Evolutionary conservation across 2,888 invertebrate genomes (phyloP).

Genomic region (Nomada fabriciana): DNA sequence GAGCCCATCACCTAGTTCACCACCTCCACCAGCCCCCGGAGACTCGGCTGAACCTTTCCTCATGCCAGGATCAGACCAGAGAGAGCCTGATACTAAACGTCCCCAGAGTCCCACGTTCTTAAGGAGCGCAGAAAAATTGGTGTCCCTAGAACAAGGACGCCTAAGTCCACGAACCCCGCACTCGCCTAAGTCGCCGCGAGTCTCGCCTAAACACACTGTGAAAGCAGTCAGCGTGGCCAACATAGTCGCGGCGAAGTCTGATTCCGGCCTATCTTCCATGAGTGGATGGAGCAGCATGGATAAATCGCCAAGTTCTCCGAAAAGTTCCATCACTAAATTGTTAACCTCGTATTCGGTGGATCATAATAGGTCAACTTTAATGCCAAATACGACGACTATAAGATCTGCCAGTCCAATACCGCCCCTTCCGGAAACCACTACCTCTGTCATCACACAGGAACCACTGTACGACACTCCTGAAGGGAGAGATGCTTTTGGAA

Average conservation of each 20-base stretch:
- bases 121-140: conserved; percentile 80
- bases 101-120: conserved; percentile 84
- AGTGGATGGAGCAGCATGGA: conserved; percentile 94
- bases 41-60: conserved; percentile 86
- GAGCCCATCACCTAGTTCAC: conserved; percentile 88
- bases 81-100: conserved; percentile 74
- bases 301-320: conserved; percentile 93
- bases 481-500: conserved; percentile 78
- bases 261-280: conserved; percentile 94
- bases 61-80: conserved; percentile 79
- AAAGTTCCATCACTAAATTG: conserved; percentile 85
- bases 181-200: conserved; percentile 90
- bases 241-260: conserved; percentile 92
- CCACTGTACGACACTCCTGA: conserved; percentile 82
- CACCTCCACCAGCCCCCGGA: conserved; percentile 93
- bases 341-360: conserved; percentile 80
- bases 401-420: conserved; percentile 78
- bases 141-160: conserved; percentile 85
- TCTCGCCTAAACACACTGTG: conserved; percentile 89
- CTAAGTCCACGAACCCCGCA: conserved; percentile 88
- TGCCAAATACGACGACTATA: conserved; percentile 71
- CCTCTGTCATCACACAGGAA: conserved; percentile 75
- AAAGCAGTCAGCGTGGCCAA: conserved; percentile 86
- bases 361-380: conserved; percentile 72
- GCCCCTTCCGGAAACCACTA: conserved; percentile 75